Conservation (phyloP, 2,888 invertebrate species). For the Parasteatoda lunata region DNA sequence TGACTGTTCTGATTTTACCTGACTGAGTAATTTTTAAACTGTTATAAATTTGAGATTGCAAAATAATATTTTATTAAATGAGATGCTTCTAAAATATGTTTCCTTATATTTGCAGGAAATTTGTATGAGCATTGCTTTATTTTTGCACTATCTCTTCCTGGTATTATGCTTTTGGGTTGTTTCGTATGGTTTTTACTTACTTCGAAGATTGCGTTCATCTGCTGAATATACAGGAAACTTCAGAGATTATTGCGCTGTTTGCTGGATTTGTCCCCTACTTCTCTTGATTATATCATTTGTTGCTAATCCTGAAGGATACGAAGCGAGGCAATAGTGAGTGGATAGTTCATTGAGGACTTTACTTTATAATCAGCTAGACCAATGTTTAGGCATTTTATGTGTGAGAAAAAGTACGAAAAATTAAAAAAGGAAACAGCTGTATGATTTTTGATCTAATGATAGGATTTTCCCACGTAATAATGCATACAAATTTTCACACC, state of each 20-base stretch:
- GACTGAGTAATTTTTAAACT: too few species aligned
- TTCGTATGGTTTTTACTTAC: conserved; percentile 78
- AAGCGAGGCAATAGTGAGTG: conserved; percentile 80
- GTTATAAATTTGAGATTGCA: too few species aligned
- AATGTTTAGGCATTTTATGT: too few species aligned
- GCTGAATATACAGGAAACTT: conserved; percentile 80
- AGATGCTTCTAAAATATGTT: background rate
- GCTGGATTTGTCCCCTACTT: conserved; percentile 69
- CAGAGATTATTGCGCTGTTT: conserved; percentile 75
- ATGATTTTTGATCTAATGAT: too few species aligned
- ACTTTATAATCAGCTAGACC: too few species aligned
- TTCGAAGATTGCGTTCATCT: conserved; percentile 76
- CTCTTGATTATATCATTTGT: conserved; percentile 78
- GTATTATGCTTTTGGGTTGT: conserved; percentile 83
- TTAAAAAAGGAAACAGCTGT: too few species aligned
- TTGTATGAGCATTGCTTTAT: conserved; percentile 81
- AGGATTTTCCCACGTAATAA: too few species aligned
- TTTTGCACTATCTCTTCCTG: conserved; percentile 82
- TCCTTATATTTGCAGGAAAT: conserved; percentile 74
- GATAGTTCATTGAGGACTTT: too few species aligned
- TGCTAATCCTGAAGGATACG: conserved; percentile 82
- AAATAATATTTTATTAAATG: background rate
- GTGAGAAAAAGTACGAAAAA: too few species aligned
- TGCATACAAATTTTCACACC: too few species aligned
- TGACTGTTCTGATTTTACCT: too few species aligned